Evolutionary conservation across 2,888 invertebrate species (phyloP), one percentile per base, ranked within the genome.

Genomic region (Unio delphinus): DNA sequence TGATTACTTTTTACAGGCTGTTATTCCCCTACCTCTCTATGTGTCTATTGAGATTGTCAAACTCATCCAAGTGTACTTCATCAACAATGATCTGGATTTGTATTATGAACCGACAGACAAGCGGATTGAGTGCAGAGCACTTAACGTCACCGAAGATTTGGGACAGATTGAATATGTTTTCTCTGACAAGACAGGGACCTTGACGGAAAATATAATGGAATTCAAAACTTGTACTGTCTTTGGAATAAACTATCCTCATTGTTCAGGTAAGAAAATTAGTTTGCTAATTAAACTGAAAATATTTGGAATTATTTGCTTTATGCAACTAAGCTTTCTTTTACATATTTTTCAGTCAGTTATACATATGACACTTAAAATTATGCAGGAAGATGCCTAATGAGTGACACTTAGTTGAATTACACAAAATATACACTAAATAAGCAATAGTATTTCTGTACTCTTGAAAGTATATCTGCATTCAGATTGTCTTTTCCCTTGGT

Each of bases 141-240:
- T 97, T 87, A 98, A 99, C 90, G 98, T 99, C 77, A 97, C 98
- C 0, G 98, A 99, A 90, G 98, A 99, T 91, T 92, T 99, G 82
- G 99, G 99, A 1, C 98, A 99, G 91, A 80, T 88, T 17, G 95
- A 96, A 86, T 98, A 98, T 87, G 93, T 99, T 78, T 98, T 99
- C 91, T 96, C 96, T 17, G 99, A 99, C 90, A 99, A 99, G 91
- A 99, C 99, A 1, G 99, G 99, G 8, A 99, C 99, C 3, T 91
- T 99, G 69, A 99, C 99, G 0, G 98, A 98, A 91, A 99, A 99
- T 90, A 95, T 96, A 75, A 99, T 99, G 98, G 93, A 97, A 86
- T 99, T 99, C 90, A 93, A 96, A 69, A 92, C 95, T 64, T 98
- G 98, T 87, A 94, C 95, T 4, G 94, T 98, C 45, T 94, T 94